These are phyloP conservation scores for Drosophila trichaetosa DNA, from an alignment of 2,888 invertebrate species.

Conservation along the genomic window DNA sequence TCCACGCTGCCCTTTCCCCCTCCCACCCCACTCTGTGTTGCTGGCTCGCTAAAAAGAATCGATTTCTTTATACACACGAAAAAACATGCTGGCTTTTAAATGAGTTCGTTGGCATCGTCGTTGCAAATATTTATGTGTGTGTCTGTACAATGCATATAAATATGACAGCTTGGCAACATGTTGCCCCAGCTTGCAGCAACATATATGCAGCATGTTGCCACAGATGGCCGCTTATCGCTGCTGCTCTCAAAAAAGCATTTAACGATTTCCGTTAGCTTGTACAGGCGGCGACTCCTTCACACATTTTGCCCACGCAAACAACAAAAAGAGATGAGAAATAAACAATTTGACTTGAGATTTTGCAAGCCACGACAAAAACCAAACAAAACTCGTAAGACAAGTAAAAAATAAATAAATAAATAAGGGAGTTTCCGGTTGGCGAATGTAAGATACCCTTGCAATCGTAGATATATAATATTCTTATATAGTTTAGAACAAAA, in stretches of 20 bases:
- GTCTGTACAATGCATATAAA: not conserved
- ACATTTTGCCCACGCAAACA: conserved; percentile 55
- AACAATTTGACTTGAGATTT: conserved; percentile 35
- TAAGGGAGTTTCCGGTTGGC: not conserved
- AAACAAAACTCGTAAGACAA: conserved; percentile 3
- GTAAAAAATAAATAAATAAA: not conserved
- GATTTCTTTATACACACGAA: conserved; percentile 63
- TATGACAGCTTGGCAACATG: conserved; percentile 67
- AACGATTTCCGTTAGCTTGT: conserved; percentile 72
- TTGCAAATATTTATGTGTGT: conserved; percentile 43
- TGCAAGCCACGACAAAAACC: conserved; percentile 27
- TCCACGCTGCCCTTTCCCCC: conserved; percentile 17
- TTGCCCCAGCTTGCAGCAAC: conserved; percentile 60
- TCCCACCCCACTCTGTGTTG: too few relatives aligned
- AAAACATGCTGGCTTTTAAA: conserved; percentile 32
- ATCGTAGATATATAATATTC: not conserved
- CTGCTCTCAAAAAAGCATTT: conserved; percentile 48
- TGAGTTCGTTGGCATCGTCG: conserved; percentile 60
- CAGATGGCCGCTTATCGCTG: conserved; percentile 32
- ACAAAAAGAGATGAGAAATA: conserved; percentile 39
- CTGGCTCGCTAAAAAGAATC: conserved; percentile 60
- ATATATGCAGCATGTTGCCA: conserved; percentile 23
- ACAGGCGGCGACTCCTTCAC: conserved; percentile 53
- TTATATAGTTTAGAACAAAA: not conserved
- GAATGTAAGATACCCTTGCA: conserved; percentile 13